Base-by-base conservation (phyloP, 2,888 invertebrate species). In the Thalpophila matura region DNA sequence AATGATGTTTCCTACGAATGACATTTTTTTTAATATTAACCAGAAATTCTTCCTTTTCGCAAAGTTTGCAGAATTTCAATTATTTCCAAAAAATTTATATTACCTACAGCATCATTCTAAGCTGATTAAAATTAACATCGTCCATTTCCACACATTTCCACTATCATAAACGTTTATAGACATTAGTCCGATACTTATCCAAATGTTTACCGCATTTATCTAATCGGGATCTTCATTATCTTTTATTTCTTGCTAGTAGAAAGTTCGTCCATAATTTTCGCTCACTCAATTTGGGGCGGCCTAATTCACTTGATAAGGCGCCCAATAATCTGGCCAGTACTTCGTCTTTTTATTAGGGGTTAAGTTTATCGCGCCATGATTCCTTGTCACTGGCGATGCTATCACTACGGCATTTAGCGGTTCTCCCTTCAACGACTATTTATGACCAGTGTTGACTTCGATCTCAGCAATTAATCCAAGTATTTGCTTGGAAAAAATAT, bases 211-310 rank as follows among this genome's bases (percentile, higher is more conserved):
- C 84, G 63, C 87, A 86, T 87, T 91, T 91, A 90, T 91, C 91
- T 93, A 89, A 91, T 91, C 91, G 82, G 81, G 80, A 90, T 90
- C 87, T 89, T 90, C 90, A 92, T 93, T 92, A 93, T 91, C 91
- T 91, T 91, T 91, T 91, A 91, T 92, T 89, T 85, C 86, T 84
- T 79, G 85, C 79, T 70, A 84, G 86, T 88, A 87, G 88, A 90
- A 94, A 94, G 88, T 94, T 95, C 73, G 81, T 82, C 92, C 90
- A 95, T 94, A 94, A 92, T 91, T 94, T 89, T 91, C 85, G 86
- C 90, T 89, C 86, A 85, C 87, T 90, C 90, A 91, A 94, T 94
- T 94, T 91, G 89, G 93, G 91, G 90, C 82, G 81, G 84, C 85
- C 89, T 87, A 85, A 90, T 88, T 87, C 84, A 82, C 81, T 84